Conservation (phyloP, 2,888 invertebrate genomes). For the Cerceris ruficornis region DNA sequence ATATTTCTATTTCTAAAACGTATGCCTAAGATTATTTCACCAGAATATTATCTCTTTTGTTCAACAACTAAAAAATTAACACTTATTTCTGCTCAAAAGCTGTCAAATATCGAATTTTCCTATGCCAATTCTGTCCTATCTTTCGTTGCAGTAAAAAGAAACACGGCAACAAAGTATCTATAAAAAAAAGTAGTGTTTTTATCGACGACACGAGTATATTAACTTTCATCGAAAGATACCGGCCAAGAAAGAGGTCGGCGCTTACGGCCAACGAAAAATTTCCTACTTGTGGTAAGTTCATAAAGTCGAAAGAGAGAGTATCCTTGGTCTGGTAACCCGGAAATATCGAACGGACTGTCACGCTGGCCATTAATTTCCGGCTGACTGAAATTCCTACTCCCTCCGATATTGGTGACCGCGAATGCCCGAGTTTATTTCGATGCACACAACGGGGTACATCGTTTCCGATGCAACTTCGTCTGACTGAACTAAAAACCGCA, state of each 20-base stretch:
- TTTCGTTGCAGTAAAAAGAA: no score
- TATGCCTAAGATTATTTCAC: no score
- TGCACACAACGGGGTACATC: constrained; percentile 13
- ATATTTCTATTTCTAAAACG: no score
- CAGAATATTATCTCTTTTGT: no score
- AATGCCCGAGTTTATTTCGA: constrained; percentile 9
- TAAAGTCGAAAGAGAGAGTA: constrained; percentile 18
- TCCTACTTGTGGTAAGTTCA: constrained; percentile 9
- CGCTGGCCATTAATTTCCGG: constrained; percentile 51
- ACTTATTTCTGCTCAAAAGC: no score
- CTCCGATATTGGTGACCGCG: not conserved
- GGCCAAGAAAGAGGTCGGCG: not conserved
- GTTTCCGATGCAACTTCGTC: constrained; percentile 25
- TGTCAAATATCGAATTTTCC: no score
- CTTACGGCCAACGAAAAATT: not conserved
- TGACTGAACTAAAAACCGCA: constrained; percentile 50
- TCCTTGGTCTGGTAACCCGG: constrained; percentile 16
- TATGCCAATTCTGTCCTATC: no score
- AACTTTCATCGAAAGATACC: not conserved
- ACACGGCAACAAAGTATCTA: no score
- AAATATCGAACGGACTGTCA: constrained; percentile 38
- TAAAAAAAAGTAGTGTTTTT: no score
- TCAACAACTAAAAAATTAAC: no score
- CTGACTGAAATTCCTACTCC: constrained; percentile 15
- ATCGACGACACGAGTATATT: not conserved